Evolutionary conservation across 1,140 invertebrate species (phyloP).

Genomic region (Drosophila triauraria): DNA sequence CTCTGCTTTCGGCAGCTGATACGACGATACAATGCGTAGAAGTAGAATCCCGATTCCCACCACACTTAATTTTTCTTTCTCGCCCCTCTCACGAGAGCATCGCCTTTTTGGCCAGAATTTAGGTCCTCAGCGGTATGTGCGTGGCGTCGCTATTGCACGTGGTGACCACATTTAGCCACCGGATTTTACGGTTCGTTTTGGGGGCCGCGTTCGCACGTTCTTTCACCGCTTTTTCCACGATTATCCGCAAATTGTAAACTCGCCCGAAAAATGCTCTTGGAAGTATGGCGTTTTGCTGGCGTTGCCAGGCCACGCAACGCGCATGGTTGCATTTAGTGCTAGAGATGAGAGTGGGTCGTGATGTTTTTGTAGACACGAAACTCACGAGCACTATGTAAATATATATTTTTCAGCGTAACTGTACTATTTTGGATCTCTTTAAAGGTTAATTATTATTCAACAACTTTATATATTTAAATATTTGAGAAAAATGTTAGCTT

Average conservation of each 20-base stretch:
- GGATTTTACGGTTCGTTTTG: conserved; percentile 28
- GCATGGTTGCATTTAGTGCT: conserved; percentile 54
- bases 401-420: conserved; percentile 6
- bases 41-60: conserved; percentile 73
- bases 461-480: background rate
- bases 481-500: background rate
- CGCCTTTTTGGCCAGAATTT: conserved; percentile 52
- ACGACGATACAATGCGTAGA: conserved; percentile 72
- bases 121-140: conserved; percentile 22
- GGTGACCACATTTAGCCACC: conserved; percentile 26
- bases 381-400: conserved; percentile 6
- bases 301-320: conserved; percentile 57
- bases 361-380: background rate
- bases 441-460: too few relatives aligned
- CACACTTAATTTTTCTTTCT: conserved; percentile 68
- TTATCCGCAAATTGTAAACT: conserved; percentile 61
- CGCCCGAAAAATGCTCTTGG: conserved; percentile 73
- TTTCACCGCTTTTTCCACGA: conserved; percentile 44
- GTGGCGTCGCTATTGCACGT: conserved; percentile 35
- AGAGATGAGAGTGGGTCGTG: background rate
- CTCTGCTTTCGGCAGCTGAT: conserved; percentile 62
- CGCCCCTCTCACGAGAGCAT: conserved; percentile 25
- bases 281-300: conserved; percentile 75
- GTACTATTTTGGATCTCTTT: background rate
- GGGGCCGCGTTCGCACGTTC: conserved; percentile 40